Evolutionary conservation across 2,113 vertebrate species (phyloP).

Genomic region (Percina caprodes): DNA sequence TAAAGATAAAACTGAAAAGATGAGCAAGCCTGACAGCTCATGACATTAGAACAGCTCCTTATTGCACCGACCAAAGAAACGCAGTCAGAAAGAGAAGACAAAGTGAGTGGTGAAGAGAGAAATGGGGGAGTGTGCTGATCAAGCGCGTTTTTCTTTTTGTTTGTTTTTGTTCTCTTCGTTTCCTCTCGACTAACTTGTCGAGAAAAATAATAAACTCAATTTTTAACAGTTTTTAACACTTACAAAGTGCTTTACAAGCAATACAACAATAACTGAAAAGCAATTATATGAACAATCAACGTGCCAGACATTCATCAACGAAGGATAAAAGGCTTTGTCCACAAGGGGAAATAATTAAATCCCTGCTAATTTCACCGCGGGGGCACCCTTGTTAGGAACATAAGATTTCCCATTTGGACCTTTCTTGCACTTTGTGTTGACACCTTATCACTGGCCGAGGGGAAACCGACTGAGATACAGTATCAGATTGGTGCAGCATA

Average conservation of each 20-base stretch:
- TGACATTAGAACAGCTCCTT: slow-evolving; percentile 59
- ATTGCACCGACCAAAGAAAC: slow-evolving; percentile 55
- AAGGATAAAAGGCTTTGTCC: slow-evolving; percentile 17
- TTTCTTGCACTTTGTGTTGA: neutral
- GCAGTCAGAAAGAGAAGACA: slow-evolving; percentile 41
- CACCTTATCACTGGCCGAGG: slow-evolving; percentile 7
- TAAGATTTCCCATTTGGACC: neutral
- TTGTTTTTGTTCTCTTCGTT: neutral
- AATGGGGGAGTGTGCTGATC: slow-evolving; percentile 33
- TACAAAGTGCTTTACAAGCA: slow-evolving; percentile 36
- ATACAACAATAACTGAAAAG: slow-evolving; percentile 12
- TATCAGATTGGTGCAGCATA: slow-evolving; percentile 43
- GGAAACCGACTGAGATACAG: slow-evolving; percentile 39
- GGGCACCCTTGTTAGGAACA: neutral
- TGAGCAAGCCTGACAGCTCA: slow-evolving; percentile 62
- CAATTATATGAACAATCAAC: slow-evolving; percentile 34
- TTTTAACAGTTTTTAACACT: slow-evolving; percentile 16
- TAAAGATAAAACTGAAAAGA: slow-evolving; percentile 51
- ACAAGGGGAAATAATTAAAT: neutral
- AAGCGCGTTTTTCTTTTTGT: neutral
- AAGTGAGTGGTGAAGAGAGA: slow-evolving; percentile 39
- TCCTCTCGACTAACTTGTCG: slow-evolving; percentile 20
- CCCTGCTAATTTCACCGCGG: neutral
- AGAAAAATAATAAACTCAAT: slow-evolving; percentile 30
- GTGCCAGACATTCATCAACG: neutral